Evolutionary conservation across 2,113 vertebrate species (phyloP).

Genomic region (Chionomys nivalis): DNA sequence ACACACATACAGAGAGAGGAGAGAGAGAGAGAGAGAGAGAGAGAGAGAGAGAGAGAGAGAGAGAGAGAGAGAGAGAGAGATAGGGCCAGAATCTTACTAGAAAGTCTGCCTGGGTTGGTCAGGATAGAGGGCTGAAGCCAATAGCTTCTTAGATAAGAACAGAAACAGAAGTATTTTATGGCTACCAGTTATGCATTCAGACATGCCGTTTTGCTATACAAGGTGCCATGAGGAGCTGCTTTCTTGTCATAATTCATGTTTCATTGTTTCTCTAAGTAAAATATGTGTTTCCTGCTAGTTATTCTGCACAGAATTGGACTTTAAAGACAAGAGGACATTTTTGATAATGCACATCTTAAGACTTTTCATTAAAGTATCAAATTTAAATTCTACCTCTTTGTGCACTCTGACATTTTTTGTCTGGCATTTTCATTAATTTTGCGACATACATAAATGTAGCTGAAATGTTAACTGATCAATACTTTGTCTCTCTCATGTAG

Average conservation of each 20-base stretch:
- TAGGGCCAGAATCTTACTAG: neutral
- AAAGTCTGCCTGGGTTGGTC: slow-evolving; percentile 24
- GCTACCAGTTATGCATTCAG: slow-evolving; percentile 67
- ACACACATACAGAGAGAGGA: neutral
- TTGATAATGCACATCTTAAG: slow-evolving; percentile 88
- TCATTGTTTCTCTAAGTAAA: slow-evolving; percentile 85
- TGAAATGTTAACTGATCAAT: slow-evolving; percentile 99
- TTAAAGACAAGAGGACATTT: slow-evolving; percentile 84
- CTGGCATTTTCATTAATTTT: slow-evolving; percentile 96
- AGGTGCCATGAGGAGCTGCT: slow-evolving; percentile 76
- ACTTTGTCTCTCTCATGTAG: slow-evolving; percentile 93
- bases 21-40: no score
- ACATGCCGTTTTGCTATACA: slow-evolving; percentile 77
- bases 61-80: neutral
- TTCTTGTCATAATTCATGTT: slow-evolving; percentile 79
- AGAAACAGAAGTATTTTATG: slow-evolving; percentile 72
- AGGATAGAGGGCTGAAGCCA: slow-evolving; percentile 13
- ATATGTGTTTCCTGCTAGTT: slow-evolving; percentile 81
- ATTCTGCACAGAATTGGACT: slow-evolving; percentile 83
- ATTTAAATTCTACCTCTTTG: slow-evolving; percentile 92
- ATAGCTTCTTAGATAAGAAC: slow-evolving; percentile 55
- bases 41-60: neutral
- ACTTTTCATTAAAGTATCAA: slow-evolving; percentile 90
- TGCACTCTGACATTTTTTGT: slow-evolving; percentile 93
- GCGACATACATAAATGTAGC: slow-evolving; percentile 90